phyloP scores from a whole-genome alignment of 1,140 invertebrate species.

The Bilobella aurantiaca region DNA sequence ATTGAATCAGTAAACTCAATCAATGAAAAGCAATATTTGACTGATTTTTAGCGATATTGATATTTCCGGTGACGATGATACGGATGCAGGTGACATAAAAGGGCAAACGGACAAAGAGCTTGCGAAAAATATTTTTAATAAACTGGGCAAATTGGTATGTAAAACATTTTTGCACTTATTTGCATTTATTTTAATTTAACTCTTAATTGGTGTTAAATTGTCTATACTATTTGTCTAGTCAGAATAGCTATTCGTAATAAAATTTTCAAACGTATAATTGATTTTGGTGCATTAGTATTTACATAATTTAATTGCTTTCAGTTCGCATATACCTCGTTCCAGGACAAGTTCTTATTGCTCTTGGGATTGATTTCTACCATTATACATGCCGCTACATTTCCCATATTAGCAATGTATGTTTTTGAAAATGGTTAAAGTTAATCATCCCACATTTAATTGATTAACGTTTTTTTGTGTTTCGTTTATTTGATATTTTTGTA shows the following conservation, averaged over 20 bases:
- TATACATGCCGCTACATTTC: background rate
- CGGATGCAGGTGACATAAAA: background rate
- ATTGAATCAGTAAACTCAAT: too few species aligned
- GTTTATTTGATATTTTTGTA: background rate
- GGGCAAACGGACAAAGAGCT: background rate
- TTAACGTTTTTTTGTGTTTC: too few species aligned
- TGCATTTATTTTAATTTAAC: too few species aligned
- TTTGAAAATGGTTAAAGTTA: background rate
- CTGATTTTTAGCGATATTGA: too few species aligned
- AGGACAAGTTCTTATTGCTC: background rate
- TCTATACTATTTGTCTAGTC: background rate
- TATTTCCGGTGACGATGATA: too few species aligned
- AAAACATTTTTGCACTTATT: too few species aligned
- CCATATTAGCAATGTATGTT: background rate
- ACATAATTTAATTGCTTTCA: background rate
- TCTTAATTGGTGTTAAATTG: too few species aligned
- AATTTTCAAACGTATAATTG: background rate
- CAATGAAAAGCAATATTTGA: too few species aligned
- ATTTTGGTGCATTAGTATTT: background rate
- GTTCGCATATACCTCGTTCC: background rate
- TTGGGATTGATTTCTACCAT: background rate
- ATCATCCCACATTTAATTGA: too few species aligned
- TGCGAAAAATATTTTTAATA: background rate
- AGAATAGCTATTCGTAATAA: background rate
- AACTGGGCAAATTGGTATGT: background rate